phyloP scores from a whole-genome alignment of 2,113 vertebrate species.

The Panthera tigris region DNA sequence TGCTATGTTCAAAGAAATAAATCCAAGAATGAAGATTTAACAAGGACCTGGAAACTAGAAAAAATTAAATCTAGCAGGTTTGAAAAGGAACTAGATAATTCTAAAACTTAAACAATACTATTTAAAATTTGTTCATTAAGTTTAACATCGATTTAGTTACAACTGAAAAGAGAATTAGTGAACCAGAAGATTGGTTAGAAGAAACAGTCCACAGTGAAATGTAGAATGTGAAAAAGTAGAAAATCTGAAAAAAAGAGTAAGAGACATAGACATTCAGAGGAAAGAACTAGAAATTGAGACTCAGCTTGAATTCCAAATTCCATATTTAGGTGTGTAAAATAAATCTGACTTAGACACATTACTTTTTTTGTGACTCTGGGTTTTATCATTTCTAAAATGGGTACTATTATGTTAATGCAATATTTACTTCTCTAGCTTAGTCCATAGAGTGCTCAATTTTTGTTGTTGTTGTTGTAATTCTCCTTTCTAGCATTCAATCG shows the following conservation, averaged over 20 bases:
- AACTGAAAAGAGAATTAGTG: not conserved
- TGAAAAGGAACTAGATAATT: not conserved
- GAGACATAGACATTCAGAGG: not conserved
- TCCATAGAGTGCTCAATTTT: not conserved
- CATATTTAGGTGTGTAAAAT: not conserved
- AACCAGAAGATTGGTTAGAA: not conserved
- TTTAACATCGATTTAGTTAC: not conserved
- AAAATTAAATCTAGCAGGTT: not conserved
- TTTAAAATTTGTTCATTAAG: not conserved
- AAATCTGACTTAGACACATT: not conserved
- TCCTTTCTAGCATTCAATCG: not conserved
- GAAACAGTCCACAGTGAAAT: not conserved
- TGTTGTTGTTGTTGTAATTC: not conserved
- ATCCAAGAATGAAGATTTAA: not conserved
- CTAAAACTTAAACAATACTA: not conserved
- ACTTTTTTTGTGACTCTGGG: not conserved
- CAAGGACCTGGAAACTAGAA: not conserved
- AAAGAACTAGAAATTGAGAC: not conserved
- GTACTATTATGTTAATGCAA: not conserved
- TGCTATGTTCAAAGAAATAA: not conserved
- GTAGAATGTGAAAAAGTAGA: not conserved
- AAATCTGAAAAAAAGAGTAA: not conserved
- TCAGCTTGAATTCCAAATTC: not conserved
- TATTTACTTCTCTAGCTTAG: not conserved
- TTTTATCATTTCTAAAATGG: not conserved